Percentiles rank a stretch among this genome's conserved stretches.
phyloP scores from a whole-genome alignment of 2,797 vertebrate species.

The Loriculus beryllinus region DNA sequence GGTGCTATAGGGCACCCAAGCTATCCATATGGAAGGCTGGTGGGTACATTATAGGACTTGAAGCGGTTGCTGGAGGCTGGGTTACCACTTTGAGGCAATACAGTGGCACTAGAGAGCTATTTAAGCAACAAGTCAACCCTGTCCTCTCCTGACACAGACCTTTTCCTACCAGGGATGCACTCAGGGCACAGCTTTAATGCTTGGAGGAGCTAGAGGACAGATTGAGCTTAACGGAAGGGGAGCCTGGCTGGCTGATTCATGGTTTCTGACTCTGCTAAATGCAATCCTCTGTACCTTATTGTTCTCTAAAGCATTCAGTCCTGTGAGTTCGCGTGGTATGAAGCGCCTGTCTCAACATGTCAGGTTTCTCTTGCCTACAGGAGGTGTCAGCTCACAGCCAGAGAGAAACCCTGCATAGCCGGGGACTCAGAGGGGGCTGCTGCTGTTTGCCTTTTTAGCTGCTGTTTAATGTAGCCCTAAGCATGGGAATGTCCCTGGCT shows the following conservation, averaged over 20 bases:
- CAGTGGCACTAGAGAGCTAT: not conserved
- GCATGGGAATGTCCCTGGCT: not conserved
- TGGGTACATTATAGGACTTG: not conserved
- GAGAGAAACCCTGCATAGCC: not conserved
- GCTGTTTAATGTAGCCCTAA: not conserved
- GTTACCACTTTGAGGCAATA: not conserved
- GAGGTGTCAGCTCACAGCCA: not conserved
- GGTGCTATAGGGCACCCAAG: not conserved
- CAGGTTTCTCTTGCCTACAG: not conserved
- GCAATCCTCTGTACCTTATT: not conserved
- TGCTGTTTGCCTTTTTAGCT: not conserved
- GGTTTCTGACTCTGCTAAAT: conserved; percentile 28
- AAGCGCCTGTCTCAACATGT: not conserved
- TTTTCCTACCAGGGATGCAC: not conserved
- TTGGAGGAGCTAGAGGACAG: not conserved
- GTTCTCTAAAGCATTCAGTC: conserved; percentile 14
- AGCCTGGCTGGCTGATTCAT: conserved; percentile 6
- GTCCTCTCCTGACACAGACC: not conserved
- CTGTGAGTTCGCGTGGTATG: not conserved
- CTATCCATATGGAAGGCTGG: not conserved
- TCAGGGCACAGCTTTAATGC: not conserved
- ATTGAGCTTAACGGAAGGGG: not conserved
- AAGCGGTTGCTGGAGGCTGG: not conserved
- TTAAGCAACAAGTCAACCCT: not conserved
- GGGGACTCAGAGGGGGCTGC: not conserved